phyloP scores from a whole-genome alignment of 2,113 vertebrate species.

The Isurus oxyrinchus region DNA sequence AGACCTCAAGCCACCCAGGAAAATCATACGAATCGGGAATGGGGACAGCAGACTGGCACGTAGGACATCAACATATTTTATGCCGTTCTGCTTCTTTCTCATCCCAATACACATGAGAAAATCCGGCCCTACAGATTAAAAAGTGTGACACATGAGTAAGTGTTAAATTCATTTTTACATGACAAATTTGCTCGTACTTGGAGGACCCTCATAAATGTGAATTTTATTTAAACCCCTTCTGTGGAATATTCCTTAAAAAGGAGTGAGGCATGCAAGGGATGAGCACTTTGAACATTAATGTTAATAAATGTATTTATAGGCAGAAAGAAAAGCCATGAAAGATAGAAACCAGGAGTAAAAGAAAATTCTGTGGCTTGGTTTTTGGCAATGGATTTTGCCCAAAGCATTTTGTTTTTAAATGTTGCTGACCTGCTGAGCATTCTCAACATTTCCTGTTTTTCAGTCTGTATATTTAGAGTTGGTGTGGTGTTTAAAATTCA shows the following conservation, averaged over 20 bases:
- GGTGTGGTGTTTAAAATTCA: background rate
- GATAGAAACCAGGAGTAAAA: background rate
- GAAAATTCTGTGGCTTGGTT: background rate
- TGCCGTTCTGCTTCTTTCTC: too few relatives aligned
- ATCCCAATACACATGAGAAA: too few relatives aligned
- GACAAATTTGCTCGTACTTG: background rate
- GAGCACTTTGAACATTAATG: background rate
- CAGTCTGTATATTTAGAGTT: conserved; percentile 8
- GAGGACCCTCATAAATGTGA: background rate
- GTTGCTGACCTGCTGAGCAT: background rate
- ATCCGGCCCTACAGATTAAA: background rate
- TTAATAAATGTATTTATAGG: background rate
- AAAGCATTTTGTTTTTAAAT: background rate
- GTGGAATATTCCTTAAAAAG: background rate
- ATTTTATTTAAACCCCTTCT: background rate
- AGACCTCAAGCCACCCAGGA: too few relatives aligned
- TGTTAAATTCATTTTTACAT: background rate
- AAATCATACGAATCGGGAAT: too few relatives aligned
- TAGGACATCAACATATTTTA: too few relatives aligned
- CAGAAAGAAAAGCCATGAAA: background rate
- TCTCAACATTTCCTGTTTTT: background rate
- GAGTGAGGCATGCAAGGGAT: too few relatives aligned
- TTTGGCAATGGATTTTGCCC: background rate
- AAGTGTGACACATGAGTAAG: background rate
- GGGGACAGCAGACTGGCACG: too few relatives aligned